Evolutionary conservation across 1,140 invertebrate genomes (phyloP).

Genomic region (Rhysida immarginata): DNA sequence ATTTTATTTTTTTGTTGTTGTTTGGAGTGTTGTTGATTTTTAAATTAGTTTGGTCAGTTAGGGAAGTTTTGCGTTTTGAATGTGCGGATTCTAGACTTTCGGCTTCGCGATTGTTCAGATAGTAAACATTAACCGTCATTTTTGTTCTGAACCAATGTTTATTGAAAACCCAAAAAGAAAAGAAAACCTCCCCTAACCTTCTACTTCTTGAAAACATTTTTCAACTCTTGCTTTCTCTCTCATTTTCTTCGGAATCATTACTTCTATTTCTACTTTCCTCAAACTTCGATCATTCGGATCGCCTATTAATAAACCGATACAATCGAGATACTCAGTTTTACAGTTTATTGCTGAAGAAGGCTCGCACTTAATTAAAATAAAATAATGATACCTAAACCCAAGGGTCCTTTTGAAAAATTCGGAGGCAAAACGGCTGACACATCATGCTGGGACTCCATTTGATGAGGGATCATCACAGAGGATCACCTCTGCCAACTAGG

Average conservation of each 20-base stretch:
- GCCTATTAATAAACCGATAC: conserved; percentile 31
- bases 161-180: no score
- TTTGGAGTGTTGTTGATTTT: background rate
- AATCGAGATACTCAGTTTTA: background rate
- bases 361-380: background rate
- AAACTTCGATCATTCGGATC: conserved; percentile 66
- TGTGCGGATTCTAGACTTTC: background rate
- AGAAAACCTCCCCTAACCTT: conserved; percentile 35
- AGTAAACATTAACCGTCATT: background rate
- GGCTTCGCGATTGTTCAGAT: background rate
- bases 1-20: background rate
- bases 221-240: conserved; percentile 55
- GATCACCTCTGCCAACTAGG: no score
- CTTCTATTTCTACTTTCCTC: conserved; percentile 65
- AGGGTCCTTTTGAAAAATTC: conserved; percentile 32
- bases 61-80: background rate
- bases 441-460: background rate
- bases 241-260: conserved; percentile 71
- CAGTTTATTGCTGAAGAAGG: background rate
- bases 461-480: no score
- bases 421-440: background rate
- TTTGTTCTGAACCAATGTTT: background rate
- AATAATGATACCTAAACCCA: conserved; percentile 34
- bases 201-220: conserved; percentile 55
- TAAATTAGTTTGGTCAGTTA: background rate